Evolutionary conservation across 2,113 vertebrate species (phyloP), one percentile per base, ranked within the genome.

Genomic region (Lucifuga dentata): DNA sequence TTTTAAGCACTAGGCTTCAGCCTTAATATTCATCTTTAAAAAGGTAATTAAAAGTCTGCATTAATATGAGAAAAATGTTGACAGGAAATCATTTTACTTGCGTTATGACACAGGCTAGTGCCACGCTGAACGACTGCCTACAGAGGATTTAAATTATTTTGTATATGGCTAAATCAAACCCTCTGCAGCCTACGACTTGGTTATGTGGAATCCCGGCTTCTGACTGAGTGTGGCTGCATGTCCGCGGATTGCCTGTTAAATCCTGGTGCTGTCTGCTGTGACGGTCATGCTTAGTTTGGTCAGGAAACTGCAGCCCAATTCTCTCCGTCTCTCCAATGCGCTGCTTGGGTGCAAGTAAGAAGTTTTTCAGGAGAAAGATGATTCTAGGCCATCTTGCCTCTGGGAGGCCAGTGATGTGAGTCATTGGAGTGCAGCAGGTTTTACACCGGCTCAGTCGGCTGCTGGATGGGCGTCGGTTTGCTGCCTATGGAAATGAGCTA

Each of bases 401-500:
- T 1, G 52, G 49, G 59, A 81, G 68, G 58, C 45, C 81, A 88
- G 85, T 91, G 82, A 87, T 73, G 71, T 69, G 83, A 87, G 49
- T 85, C 85, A 63, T 8, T 83, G 81, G 81, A 90, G 84, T 86
- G 81, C 13, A 77, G 70, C 78, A 55, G 76, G 65, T 77, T 86
- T 79, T 80, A 80, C 83, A 79, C 63, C 21, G 63, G 80, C 71
- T 73, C 76, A 80, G 80, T 91, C 81, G 77, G 69, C 64, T 62
- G 43, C 79, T 63, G 69, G 80, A 57, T 49, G 19, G 68, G 58
- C 69, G 68, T 57, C 39, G 43, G 53, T 59, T 68, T 45, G 59
- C 63, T 20, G 39, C 70, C 68, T 74, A 85, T 86, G 88, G 81
- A 91, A 86, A 90, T 90, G 61, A 81, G 69, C 76, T 85, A 88